Base-by-base conservation (phyloP, 2,797 vertebrate species). In the Apogon hyalosoma region DNA sequence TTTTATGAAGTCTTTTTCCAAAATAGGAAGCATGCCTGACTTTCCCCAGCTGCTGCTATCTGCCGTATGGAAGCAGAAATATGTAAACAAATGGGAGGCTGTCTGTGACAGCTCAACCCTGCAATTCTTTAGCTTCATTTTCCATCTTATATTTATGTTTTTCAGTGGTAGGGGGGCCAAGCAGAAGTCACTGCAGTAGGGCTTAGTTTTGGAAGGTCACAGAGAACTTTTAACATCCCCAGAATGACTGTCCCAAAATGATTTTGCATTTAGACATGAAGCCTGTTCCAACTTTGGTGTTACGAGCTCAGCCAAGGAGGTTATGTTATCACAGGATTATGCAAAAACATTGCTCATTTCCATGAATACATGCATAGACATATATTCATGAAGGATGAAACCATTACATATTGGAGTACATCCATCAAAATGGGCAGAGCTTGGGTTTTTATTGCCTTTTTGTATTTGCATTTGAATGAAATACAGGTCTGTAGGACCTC, bases 1-100 rank as follows among this genome's bases (percentile, higher is more conserved):
- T 80, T 82, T 87, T 80, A 86, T 72, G 71, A 88, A 87, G 85
- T 84, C 86, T 87, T 82, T 91, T 90, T 77, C 84, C 75, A 82
- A 91, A 88, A 90, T 84, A 90, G 85, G 85, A 89, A 86, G 77
- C 79, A 53, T 66, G 77, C 59, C 49, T 40, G 62, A 48, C 56
- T 47, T 72, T 63, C 59, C 67, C 75, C 69, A 18, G 24, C 74
- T 76, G 82, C 66, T 75, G 42, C 75, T 71, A 42, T 81, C 52
- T 50, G 80, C 75, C 57, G 58, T 55, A 76, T 59, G 46, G 63
- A 83, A 55, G 52, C 64, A 70, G 79, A 88, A 86, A 88, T 85
- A 89, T 92, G 84, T 91, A 88, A 92, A 90, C 88, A 90, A 78
- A 73, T 6, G 15, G 14, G 63, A 80, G 56, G 41, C 47, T 76